A percentile compares a stretch with the other conserved stretches of the same genome.
Conservation (phyloP, 2,888 invertebrate genomes). For the Ormyrus thymus region DNA sequence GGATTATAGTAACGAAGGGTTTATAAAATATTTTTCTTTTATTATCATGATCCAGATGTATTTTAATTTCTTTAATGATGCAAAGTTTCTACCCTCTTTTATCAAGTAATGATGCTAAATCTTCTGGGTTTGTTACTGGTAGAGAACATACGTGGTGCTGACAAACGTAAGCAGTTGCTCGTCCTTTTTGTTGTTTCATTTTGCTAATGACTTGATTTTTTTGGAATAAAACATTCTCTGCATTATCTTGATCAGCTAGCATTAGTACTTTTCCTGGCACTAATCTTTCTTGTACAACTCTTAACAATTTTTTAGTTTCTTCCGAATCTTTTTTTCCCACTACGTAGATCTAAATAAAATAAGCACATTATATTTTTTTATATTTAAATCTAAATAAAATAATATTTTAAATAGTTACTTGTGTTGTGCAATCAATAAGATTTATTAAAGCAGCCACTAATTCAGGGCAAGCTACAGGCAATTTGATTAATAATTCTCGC, state of each 20-base stretch:
- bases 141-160: slow-evolving; percentile 84
- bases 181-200: slow-evolving; percentile 78
- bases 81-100: slow-evolving; percentile 11
- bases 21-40: too few species aligned
- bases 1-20: too few species aligned
- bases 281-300: slow-evolving; percentile 80
- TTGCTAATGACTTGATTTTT: slow-evolving; percentile 76
- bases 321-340: slow-evolving; percentile 81
- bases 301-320: slow-evolving; percentile 81
- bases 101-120: slow-evolving; percentile 80
- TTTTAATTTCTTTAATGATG: not conserved
- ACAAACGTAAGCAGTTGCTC: slow-evolving; percentile 87
- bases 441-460: slow-evolving; percentile 85
- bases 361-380: too few species aligned
- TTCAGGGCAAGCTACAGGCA: slow-evolving; percentile 85
- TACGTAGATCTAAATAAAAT: slow-evolving; percentile 79
- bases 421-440: slow-evolving; percentile 83
- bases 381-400: not conserved
- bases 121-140: slow-evolving; percentile 82
- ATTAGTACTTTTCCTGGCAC: slow-evolving; percentile 84
- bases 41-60: too few species aligned
- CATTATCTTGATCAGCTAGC: slow-evolving; percentile 78
- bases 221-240: slow-evolving; percentile 71
- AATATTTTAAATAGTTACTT: slow-evolving; percentile 76
- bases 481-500: slow-evolving; percentile 78